Evolutionary conservation across 2,113 vertebrate species (phyloP), one percentile per base, ranked within the genome.

Genomic region (Xyrauchen texanus): DNA sequence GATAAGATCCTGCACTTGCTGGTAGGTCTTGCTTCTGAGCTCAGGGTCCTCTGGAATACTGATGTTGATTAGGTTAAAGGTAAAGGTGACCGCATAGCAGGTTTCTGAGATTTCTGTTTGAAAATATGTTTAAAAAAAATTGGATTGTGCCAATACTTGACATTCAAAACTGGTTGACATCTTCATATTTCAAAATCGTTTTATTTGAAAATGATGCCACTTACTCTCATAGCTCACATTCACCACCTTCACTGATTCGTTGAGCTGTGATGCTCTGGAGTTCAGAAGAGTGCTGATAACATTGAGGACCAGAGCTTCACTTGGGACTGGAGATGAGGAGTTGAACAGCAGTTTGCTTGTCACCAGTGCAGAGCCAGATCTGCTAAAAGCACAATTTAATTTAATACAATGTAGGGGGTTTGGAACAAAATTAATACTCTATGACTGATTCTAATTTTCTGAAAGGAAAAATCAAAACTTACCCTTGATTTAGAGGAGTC

Each of bases 271-370:
- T 8, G 10, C 15, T 51, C 74, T 75, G 6, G 15, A 8, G 0
- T 4, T 1, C 0, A 13, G 11, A 15, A 77, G 74, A 58, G 5
- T 58, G 21, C 0, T 11, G 44, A 81, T 65, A 16, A 61, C 51
- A 12, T 5, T 77, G 9, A 77, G 52, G 52, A 82, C 80, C 52
- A 53, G 21, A 66, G 6, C 12, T 63, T 77, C 51, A 71, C 46
- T 63, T 58, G 72, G 72, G 10, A 75, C 72, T 75, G 74, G 74
- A 82, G 21, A 47, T 77, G 67, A 58, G 13, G 45, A 66, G 51
- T 45, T 52, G 52, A 82, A 82, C 58, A 51, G 12, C 13, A 68
- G 1, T 51, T 9, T n/a, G 66, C 61, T 63, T 21, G 21, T 63
- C 3, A 63, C 61, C 61, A 63, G 8, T 34, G 61, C 61, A 10